Base-by-base conservation (phyloP, 2,113 vertebrate species). In the Bucco capensis region DNA sequence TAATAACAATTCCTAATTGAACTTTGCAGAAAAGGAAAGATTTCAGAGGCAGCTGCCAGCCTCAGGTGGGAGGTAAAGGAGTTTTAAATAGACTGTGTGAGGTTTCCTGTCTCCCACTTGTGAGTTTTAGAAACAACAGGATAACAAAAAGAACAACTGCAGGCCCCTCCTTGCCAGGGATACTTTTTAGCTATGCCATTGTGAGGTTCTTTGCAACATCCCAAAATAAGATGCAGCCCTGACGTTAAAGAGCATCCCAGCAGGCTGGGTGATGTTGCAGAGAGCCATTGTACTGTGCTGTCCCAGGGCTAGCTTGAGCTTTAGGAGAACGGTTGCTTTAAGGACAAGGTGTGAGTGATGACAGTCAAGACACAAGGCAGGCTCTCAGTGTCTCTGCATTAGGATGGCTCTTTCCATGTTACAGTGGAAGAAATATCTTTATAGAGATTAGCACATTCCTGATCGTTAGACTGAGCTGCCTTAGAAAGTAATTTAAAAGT, bases 1-100 rank as follows among this genome's bases (percentile, higher is more conserved):
- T 94, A 96, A 93, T 95, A 94, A 84, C 84, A 75, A 71, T 83
- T 87, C 87, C 27, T 74, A 91, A 84, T 77, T 89, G 3, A 94
- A 89, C 88, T 94, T 74, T 73, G 84, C 65, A 83, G 84, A 84
- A 91, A 87, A 93, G 72, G 72, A 73, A 82, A 42, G 65, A 76
- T 95, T 93, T 93, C 60, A 42, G 87, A 61, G 78, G 56, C 83
- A 83, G 85, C 89, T 95, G 95, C 89, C 47, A 58, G 61, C 40
- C 56, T 91, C 77, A 95, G 94, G 92, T 90, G 84, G 89, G 92
- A 93, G 85, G 90, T 56, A 33, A 44, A 72, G 75, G 77, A 58
- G 78, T 91, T 88, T 86, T 86, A 92, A 90, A 89, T 87, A 78
- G 84, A 14, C 46, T 19, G 9, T 23, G 3, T 71, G 40, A 65